Percentiles rank a stretch among this genome's conserved stretches.
phyloP scores from a whole-genome alignment of 2,888 invertebrate species.

The Stratiomys singularior region DNA sequence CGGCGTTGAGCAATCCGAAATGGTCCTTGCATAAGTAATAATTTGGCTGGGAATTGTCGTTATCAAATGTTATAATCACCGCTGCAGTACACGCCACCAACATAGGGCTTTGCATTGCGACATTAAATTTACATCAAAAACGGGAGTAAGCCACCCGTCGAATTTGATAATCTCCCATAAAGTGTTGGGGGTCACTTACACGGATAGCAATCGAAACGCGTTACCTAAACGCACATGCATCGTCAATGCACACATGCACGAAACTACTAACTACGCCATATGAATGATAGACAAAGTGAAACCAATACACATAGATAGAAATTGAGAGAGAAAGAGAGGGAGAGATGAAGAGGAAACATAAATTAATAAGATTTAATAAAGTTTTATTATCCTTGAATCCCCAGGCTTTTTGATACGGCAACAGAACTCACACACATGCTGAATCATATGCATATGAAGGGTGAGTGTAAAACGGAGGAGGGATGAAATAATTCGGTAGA shows the following conservation, averaged over 20 bases:
- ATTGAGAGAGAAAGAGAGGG: background rate
- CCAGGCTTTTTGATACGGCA: constrained; percentile 40
- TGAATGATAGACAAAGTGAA: background rate
- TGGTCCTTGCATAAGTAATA: constrained; percentile 38
- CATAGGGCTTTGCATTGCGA: constrained; percentile 26
- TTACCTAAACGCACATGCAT: constrained; percentile 25
- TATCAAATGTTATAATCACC: constrained; percentile 46
- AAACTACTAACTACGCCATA: background rate
- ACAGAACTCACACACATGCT: background rate
- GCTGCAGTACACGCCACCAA: constrained; percentile 28
- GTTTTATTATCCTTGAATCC: constrained; percentile 44
- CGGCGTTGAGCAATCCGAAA: too few species aligned
- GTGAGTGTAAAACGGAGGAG: background rate
- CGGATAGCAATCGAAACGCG: background rate
- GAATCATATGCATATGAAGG: background rate
- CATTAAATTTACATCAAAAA: constrained; percentile 47
- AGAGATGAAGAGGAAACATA: constrained; percentile 11
- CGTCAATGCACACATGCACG: background rate
- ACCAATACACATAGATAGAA: too few species aligned
- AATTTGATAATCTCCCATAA: constrained; percentile 46
- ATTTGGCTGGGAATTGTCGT: constrained; percentile 35
- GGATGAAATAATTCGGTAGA: background rate
- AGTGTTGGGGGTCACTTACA: constrained; percentile 11
- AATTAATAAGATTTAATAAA: constrained; percentile 47
- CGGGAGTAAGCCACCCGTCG: constrained; percentile 46